phyloP scores from a whole-genome alignment of 2,797 vertebrate species.

The Spondyliosoma cantharus region DNA sequence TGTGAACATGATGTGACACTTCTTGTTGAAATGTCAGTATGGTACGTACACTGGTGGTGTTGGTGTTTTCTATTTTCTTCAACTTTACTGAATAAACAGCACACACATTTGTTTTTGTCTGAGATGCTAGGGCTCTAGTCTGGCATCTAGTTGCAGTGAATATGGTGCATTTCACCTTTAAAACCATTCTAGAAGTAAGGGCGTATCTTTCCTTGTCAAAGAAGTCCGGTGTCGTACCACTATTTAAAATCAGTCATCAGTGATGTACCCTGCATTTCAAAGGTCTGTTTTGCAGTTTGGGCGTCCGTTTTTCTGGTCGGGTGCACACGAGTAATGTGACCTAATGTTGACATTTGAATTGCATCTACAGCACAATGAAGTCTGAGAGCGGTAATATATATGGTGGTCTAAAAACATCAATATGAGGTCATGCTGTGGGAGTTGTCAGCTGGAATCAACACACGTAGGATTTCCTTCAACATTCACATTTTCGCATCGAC shows the following conservation, averaged over 20 bases:
- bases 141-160: too few relatives aligned
- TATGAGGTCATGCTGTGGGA: neutral
- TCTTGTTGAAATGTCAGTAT: too few relatives aligned
- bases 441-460: neutral
- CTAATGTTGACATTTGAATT: conserved; percentile 43
- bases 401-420: neutral
- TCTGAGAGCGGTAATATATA: conserved; percentile 11
- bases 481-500: neutral
- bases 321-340: conserved; percentile 29
- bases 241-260: neutral
- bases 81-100: too few relatives aligned
- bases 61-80: too few relatives aligned
- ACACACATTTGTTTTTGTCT: too few relatives aligned
- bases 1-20: too few relatives aligned
- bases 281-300: conserved; percentile 28
- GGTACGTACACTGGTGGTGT: too few relatives aligned
- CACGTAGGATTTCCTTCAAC: neutral
- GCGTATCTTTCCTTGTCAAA: neutral
- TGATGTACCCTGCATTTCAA: neutral
- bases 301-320: conserved; percentile 27
- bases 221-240: neutral
- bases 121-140: too few relatives aligned
- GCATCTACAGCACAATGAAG: conserved; percentile 6
- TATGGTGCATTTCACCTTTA: too few relatives aligned
- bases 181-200: neutral